Percentiles rank a stretch among this genome's conserved stretches.
Conservation (phyloP, 2,113 vertebrate species). For the Laticauda laticaudata region DNA sequence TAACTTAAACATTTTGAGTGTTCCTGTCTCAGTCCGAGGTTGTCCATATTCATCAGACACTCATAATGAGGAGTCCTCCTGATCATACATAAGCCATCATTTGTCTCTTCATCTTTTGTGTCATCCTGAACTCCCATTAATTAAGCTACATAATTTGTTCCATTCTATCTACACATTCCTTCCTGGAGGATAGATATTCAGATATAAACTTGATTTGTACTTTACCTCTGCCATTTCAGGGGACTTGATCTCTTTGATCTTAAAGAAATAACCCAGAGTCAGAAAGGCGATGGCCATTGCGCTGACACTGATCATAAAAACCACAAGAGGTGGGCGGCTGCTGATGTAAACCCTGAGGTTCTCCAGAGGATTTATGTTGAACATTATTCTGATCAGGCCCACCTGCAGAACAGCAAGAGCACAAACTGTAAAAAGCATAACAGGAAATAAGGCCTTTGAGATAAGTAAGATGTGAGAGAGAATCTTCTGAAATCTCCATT, state of each 20-base stretch:
- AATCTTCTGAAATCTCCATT: neutral
- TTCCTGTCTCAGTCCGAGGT: neutral
- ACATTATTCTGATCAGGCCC: constrained; percentile 73
- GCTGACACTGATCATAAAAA: constrained; percentile 98
- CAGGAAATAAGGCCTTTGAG: neutral
- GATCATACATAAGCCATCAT: neutral
- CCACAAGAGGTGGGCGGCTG: constrained; percentile 93
- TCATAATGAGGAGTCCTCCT: neutral
- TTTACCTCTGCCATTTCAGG: constrained; percentile 93
- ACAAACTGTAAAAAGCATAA: neutral
- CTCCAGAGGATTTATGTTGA: constrained; percentile 87
- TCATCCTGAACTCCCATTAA: neutral
- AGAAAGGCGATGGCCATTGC: constrained; percentile 96
- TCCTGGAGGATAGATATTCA: neutral
- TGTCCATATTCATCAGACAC: neutral
- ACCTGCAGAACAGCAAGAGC: constrained; percentile 60
- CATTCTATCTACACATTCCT: neutral
- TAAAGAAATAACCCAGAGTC: constrained; percentile 97
- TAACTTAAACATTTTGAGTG: neutral
- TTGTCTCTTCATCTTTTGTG: neutral
- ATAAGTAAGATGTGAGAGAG: neutral
- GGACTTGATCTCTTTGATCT: constrained; percentile 98
- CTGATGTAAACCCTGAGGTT: constrained; percentile 92
- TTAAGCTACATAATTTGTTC: neutral
- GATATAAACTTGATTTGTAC: neutral